These are phyloP conservation scores for Drosophila fungiperda DNA, from an alignment of 2,888 invertebrate genomes.

Conservation along the genomic window DNA sequence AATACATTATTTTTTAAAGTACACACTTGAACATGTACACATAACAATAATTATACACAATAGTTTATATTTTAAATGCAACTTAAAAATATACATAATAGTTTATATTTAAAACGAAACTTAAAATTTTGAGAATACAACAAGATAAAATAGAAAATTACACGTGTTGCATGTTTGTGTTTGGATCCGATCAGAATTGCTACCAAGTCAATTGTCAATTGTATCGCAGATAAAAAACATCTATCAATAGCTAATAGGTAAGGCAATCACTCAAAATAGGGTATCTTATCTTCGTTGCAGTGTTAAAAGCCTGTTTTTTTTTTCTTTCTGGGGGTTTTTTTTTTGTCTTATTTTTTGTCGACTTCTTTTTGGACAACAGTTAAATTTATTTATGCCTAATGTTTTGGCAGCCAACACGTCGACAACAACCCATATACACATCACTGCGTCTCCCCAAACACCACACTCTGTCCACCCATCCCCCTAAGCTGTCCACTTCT, in stretches of 20 bases:
- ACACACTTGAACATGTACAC: not conserved
- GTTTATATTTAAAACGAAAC: not conserved
- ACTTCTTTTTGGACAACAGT: conserved; percentile 40
- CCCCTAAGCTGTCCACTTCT: not conserved
- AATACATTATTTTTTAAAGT: not conserved
- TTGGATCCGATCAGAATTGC: not conserved
- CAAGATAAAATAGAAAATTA: not conserved
- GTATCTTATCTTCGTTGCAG: conserved; percentile 48
- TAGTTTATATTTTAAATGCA: not conserved
- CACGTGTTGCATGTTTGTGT: not conserved
- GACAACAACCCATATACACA: conserved; percentile 7
- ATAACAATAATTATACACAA: not conserved
- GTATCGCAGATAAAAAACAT: not conserved
- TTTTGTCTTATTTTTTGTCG: not conserved
- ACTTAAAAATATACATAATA: not conserved
- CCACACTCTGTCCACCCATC: not conserved
- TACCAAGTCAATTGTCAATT: conserved; percentile 14
- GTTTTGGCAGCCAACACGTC: conserved; percentile 56
- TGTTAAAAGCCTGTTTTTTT: conserved; percentile 2
- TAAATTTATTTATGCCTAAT: conserved; percentile 74
- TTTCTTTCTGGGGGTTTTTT: not conserved
- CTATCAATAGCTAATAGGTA: not conserved
- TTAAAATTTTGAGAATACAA: not conserved
- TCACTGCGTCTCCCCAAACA: not conserved
- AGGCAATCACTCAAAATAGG: conserved; percentile 23